Evolutionary conservation across 2,113 vertebrate species (phyloP).

Genomic region (Neogale vison): DNA sequence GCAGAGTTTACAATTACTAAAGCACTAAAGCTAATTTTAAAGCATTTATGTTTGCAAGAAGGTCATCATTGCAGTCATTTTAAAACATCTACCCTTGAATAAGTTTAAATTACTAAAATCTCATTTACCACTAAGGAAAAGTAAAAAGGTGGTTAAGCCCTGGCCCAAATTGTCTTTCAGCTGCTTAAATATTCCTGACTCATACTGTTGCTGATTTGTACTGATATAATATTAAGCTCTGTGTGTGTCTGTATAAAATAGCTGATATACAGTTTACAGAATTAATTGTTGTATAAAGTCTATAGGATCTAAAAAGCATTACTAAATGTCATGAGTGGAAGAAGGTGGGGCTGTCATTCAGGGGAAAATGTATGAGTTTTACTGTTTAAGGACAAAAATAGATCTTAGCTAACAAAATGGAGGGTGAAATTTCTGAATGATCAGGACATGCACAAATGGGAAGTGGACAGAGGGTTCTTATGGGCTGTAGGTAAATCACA

Average conservation of each 20-base stretch:
- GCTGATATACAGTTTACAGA: background rate
- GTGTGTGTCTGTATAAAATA: background rate
- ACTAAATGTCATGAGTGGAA: background rate
- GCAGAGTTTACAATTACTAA: slow-evolving; percentile 4
- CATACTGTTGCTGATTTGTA: background rate
- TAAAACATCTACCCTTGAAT: slow-evolving; percentile 24
- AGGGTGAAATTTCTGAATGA: background rate
- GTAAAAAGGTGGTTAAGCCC: background rate
- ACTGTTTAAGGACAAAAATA: background rate
- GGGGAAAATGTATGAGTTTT: background rate
- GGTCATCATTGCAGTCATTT: slow-evolving; percentile 25
- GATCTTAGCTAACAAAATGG: background rate
- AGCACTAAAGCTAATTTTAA: slow-evolving; percentile 60
- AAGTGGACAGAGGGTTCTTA: accelerated
- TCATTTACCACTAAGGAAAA: slow-evolving; percentile 52
- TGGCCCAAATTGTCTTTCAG: background rate
- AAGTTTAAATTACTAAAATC: slow-evolving; percentile 62
- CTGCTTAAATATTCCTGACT: background rate
- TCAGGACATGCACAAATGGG: too few species aligned
- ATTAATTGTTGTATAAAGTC: background rate
- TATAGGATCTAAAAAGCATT: background rate
- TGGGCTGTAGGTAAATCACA: accelerated
- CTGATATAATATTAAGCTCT: background rate
- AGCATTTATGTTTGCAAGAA: slow-evolving; percentile 1
- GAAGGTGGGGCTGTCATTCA: background rate